Evolutionary conservation across 1,140 invertebrate species (phyloP), one percentile per base, ranked within the genome.

Genomic region (Mamestra configurata): DNA sequence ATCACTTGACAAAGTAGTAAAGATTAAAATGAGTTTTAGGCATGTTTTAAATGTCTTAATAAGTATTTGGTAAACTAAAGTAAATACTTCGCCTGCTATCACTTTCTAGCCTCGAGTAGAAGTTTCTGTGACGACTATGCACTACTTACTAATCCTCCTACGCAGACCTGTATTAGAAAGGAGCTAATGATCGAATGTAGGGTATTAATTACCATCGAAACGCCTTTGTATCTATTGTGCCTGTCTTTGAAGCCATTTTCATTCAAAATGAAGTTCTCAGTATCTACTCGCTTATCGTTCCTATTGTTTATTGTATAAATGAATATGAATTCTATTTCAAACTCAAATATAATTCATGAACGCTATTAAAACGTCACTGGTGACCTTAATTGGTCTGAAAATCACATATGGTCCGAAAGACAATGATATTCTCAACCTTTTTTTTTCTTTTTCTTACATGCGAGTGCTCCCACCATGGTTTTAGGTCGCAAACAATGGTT

Each of bases 401-500:
- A 53, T 46, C 40, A 46, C 46, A 51, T 18, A 53, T 71, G 68
- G 68, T 71, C 24, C 18, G 35, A 49, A 49, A 75, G 35, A 75
- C 53, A 64, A 76, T 35, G 40, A 18, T 61, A 46, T 71, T 71
- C 27, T 10, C 24, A 51, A 71, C 43, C 24, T 71, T 71, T 70
- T 49, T 43, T 49, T 27, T 76, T 61, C 40, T 76, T 73, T 73
- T 57, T n/a, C 71, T 49, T 64, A 51, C 46, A 77, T 59, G 53
- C 64, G 27, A 64, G 57, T 46, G 68, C 61, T 61, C 24, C 31
- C 46, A 73, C 43, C 55, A 73, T 78, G 49, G 76, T 82, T 75
- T 84, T 82, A 77, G 81, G 81, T 82, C 80, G 61, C 77, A 86
- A 82, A 85, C 86, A 87, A 84, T 82, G 78, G 70, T 79, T 79